Evolutionary conservation across 2,113 vertebrate species (phyloP).

Genomic region (Mesocricetus auratus): DNA sequence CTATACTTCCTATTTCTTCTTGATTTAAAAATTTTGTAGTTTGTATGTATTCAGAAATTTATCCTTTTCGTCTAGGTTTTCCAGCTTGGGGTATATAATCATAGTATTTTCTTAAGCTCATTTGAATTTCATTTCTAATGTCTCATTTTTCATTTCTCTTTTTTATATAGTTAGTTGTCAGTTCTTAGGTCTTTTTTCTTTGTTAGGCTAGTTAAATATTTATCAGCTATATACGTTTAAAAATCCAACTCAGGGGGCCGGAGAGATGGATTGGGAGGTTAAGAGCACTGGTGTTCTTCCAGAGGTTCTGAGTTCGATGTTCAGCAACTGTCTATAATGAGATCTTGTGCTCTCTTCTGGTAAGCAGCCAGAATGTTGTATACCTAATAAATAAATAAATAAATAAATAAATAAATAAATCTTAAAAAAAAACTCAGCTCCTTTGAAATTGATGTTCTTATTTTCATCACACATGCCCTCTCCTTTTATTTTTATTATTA

Average conservation of each 20-base stretch:
- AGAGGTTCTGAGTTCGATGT: too few relatives aligned
- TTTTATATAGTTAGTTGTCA: not conserved
- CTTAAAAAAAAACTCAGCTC: too few relatives aligned
- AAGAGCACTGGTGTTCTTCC: too few relatives aligned
- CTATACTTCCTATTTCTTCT: not conserved
- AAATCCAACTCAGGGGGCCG: not conserved
- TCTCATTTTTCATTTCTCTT: not conserved
- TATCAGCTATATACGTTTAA: not conserved
- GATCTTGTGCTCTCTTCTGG: too few relatives aligned
- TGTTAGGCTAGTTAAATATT: not conserved
- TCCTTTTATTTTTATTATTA: not conserved
- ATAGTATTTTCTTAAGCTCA: not conserved
- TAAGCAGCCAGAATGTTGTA: too few relatives aligned
- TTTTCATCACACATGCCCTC: not conserved
- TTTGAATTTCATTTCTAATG: not conserved
- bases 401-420: too few relatives aligned
- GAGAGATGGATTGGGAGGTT: too few relatives aligned
- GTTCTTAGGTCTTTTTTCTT: not conserved
- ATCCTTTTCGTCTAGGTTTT: not conserved
- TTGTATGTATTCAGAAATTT: not conserved
- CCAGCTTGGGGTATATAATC: not conserved
- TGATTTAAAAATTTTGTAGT: not conserved
- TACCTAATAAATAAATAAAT: too few relatives aligned
- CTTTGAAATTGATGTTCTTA: not conserved
- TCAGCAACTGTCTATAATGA: too few relatives aligned